Percentiles rank a stretch among this genome's conserved stretches.
Conservation (phyloP, 2,888 invertebrate species). For the Mimumesa dahlbomi region DNA sequence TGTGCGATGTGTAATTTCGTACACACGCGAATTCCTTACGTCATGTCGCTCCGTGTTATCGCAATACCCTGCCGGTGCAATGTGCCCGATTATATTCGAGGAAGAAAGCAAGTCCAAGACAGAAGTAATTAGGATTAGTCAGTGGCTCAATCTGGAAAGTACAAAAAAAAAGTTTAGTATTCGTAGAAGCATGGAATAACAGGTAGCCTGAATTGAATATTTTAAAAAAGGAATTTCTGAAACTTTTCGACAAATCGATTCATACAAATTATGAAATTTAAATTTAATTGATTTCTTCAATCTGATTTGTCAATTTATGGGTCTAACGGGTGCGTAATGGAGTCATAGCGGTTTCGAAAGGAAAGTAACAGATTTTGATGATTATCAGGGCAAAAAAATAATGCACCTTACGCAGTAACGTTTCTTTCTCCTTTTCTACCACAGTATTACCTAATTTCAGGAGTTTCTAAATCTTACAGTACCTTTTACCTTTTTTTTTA, state of each 20-base stretch:
- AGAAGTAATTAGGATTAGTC: background rate
- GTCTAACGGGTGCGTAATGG: background rate
- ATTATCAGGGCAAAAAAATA: conserved; percentile 41
- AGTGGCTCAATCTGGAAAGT: background rate
- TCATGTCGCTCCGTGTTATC: conserved; percentile 44
- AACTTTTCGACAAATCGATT: too few relatives aligned
- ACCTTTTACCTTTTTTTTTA: too few relatives aligned
- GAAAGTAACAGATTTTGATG: conserved; percentile 38
- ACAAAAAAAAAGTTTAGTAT: background rate
- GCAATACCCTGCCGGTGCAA: conserved; percentile 34
- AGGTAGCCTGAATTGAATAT: too few relatives aligned
- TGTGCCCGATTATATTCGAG: background rate
- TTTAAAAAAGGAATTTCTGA: too few relatives aligned
- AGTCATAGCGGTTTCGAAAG: conserved; percentile 19
- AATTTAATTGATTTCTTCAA: conserved; percentile 11
- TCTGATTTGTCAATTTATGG: conserved; percentile 4
- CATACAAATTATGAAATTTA: background rate
- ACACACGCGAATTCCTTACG: conserved; percentile 58
- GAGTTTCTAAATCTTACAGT: conserved; percentile 48
- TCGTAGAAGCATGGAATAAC: too few relatives aligned
- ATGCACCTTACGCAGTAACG: conserved; percentile 15
- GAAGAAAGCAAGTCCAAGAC: background rate
- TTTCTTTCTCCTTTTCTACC: conserved; percentile 35
- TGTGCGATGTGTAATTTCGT: conserved; percentile 33
- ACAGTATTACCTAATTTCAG: conserved; percentile 34